Percentiles rank a stretch among this genome's conserved stretches.
These are phyloP conservation scores for Notarius lentiginosus DNA, from an alignment of 2,113 vertebrate genomes.

Conservation along the genomic window DNA sequence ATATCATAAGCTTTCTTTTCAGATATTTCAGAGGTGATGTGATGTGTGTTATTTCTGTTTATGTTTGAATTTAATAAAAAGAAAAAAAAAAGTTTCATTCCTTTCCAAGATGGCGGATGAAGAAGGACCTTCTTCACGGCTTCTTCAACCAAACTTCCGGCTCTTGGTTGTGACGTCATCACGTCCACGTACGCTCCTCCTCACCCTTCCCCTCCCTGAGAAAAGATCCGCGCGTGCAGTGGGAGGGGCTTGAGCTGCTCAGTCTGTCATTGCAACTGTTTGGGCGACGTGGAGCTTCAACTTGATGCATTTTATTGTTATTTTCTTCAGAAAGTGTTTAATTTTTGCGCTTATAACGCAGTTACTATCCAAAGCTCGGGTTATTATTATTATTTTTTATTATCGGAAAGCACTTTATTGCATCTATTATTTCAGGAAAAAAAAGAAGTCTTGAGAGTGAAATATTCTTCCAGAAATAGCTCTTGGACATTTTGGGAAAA, in stretches of 20 bases:
- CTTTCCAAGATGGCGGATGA: too few relatives aligned
- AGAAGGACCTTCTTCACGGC: too few relatives aligned
- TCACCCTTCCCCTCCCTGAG: not conserved
- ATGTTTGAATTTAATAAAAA: too few relatives aligned
- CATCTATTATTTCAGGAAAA: not conserved
- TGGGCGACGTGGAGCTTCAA: constrained; percentile 33
- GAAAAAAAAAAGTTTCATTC: too few relatives aligned
- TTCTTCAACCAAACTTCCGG: too few relatives aligned
- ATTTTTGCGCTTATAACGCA: not conserved
- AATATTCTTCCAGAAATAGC: not conserved
- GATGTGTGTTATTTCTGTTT: too few relatives aligned
- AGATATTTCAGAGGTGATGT: too few relatives aligned
- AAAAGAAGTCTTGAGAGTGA: too few relatives aligned
- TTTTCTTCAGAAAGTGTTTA: not conserved
- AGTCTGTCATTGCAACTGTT: not conserved
- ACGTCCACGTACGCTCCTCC: not conserved
- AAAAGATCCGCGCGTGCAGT: not conserved
- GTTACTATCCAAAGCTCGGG: too few relatives aligned
- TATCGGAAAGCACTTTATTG: not conserved
- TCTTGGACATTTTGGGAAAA: not conserved
- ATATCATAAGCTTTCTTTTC: too few relatives aligned
- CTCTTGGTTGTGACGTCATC: not conserved
- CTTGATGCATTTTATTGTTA: not conserved
- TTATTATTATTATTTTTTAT: not conserved
- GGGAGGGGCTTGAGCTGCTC: not conserved